Conservation (phyloP, 2,888 invertebrate genomes). For the Trissolcus japonicus region DNA sequence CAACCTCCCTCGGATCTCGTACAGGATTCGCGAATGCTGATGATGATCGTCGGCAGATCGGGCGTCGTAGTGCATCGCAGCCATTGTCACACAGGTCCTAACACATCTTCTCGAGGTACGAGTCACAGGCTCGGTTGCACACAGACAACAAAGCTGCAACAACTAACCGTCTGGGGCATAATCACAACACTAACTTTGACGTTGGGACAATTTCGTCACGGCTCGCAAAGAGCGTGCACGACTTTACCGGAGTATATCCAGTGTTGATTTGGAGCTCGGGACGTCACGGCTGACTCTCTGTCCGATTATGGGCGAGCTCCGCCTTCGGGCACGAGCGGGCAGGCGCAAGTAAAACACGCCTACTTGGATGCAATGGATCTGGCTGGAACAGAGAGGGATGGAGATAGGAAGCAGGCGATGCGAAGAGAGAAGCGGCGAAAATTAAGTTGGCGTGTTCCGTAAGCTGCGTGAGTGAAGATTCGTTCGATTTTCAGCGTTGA, state of each 20-base stretch:
- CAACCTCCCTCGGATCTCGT: slow-evolving; percentile 62
- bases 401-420: too few species aligned
- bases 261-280: slow-evolving; percentile 19
- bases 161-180: not conserved
- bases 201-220: not conserved
- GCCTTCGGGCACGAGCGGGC: slow-evolving; percentile 38
- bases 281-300: slow-evolving; percentile 6
- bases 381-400: too few species aligned
- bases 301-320: slow-evolving; percentile 21
- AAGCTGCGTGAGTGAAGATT: slow-evolving; percentile 26
- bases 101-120: slow-evolving; percentile 22
- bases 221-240: slow-evolving; percentile 10
- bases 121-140: slow-evolving; percentile 14
- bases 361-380: slow-evolving; percentile 20
- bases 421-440: slow-evolving; percentile 28
- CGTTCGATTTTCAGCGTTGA: slow-evolving; percentile 42
- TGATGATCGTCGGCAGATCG: slow-evolving; percentile 68
- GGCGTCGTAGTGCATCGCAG: slow-evolving; percentile 72
- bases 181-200: not conserved
- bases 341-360: slow-evolving; percentile 49
- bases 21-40: slow-evolving; percentile 62
- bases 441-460: slow-evolving; percentile 21
- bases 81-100: slow-evolving; percentile 55
- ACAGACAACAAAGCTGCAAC: slow-evolving; percentile 1
- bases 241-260: slow-evolving; percentile 18